These are phyloP conservation scores for Ahaetulla prasina DNA, from an alignment of 2,113 vertebrate genomes.

Conservation along the genomic window DNA sequence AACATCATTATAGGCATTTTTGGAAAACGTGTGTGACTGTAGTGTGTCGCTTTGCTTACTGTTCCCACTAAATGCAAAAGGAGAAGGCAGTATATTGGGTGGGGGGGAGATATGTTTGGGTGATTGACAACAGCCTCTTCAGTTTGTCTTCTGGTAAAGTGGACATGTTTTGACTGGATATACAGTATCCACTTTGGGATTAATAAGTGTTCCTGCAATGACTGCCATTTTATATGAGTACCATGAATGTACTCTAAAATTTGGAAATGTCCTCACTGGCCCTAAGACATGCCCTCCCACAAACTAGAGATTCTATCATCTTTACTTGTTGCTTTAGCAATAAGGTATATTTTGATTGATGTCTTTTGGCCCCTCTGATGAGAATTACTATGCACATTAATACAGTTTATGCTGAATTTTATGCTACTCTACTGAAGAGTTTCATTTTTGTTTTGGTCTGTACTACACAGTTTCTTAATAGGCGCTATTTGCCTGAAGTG, in stretches of 20 bases:
- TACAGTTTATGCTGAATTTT: slow-evolving; percentile 50
- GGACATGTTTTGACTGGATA: neutral
- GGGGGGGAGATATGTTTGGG: neutral
- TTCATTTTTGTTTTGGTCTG: slow-evolving; percentile 61
- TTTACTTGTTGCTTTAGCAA: neutral
- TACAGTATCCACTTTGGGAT: neutral
- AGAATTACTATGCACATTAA: slow-evolving; percentile 37
- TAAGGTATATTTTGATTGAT: neutral
- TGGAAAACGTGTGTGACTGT: neutral
- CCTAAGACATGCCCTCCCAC: neutral
- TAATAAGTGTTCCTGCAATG: neutral
- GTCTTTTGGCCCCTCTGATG: neutral
- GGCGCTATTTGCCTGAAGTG: slow-evolving; percentile 72
- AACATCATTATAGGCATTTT: neutral
- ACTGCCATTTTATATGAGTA: neutral
- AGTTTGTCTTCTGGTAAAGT: neutral
- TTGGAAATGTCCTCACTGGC: neutral
- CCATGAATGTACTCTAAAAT: neutral
- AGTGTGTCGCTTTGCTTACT: neutral
- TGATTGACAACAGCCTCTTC: neutral
- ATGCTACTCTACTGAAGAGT: slow-evolving; percentile 47
- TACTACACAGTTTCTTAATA: slow-evolving; percentile 83
- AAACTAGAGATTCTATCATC: neutral
- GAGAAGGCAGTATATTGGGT: neutral
- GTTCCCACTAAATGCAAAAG: neutral